Conservation (phyloP, 2,797 vertebrate species). For the Necrosyrtes monachus region DNA sequence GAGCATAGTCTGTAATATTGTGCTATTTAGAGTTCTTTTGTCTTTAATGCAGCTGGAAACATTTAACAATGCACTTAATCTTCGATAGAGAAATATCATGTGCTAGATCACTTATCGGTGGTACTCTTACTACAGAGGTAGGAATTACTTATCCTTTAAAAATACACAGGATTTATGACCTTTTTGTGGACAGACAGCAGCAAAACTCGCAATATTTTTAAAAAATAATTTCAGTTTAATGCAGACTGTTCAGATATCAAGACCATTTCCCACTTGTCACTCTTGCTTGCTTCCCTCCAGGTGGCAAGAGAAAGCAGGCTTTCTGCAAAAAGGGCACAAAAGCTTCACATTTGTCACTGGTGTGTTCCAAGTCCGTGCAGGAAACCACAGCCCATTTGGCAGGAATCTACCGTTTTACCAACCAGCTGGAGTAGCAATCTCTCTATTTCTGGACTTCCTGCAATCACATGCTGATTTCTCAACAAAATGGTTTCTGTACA, state of each 20-base stretch:
- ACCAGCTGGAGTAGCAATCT: neutral
- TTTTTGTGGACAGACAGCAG: neutral
- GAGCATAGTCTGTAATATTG: neutral
- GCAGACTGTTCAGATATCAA: neutral
- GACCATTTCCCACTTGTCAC: neutral
- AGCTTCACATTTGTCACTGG: neutral
- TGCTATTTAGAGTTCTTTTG: neutral
- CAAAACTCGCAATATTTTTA: neutral
- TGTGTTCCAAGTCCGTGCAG: neutral
- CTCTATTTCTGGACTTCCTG: neutral
- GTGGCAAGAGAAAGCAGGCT: neutral
- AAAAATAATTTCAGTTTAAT: neutral
- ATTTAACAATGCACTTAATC: neutral
- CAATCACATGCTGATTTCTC: neutral
- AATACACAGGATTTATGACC: neutral
- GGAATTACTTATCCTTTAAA: neutral
- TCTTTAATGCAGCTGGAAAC: neutral
- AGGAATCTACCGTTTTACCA: neutral
- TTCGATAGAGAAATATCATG: neutral
- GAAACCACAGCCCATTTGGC: neutral
- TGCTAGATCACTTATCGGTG: neutral
- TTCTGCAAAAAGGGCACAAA: neutral
- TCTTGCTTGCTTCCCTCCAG: neutral
- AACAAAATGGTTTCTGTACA: neutral
- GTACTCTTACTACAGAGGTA: neutral